Conservation (phyloP, 2,113 vertebrate species). For the Takifugu flavidus region DNA sequence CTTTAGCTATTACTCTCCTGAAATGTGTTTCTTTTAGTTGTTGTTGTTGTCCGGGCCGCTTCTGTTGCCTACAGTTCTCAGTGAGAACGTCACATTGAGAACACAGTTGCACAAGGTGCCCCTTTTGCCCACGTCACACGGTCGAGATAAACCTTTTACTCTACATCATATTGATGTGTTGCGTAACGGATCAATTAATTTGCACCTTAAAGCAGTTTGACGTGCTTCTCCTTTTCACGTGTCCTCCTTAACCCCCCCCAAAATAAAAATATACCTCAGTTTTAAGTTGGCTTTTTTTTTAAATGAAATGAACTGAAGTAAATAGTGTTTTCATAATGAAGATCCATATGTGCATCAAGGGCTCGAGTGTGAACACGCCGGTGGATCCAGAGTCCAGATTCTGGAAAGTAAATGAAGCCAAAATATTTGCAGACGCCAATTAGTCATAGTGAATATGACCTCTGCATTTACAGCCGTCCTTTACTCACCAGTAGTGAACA, state of each 20-base stretch:
- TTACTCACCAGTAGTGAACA: too few species aligned
- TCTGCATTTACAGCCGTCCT: too few species aligned
- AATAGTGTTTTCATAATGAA: too few species aligned
- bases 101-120: constrained; percentile 1
- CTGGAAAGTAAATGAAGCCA: too few species aligned
- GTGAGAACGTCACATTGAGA: constrained; percentile 67
- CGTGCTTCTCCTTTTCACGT: constrained; percentile 6
- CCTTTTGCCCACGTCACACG: background rate
- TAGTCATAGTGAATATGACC: too few species aligned
- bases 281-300: too few species aligned
- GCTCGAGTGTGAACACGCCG: too few species aligned
- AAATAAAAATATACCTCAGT: background rate
- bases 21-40: constrained; percentile 18
- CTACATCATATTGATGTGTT: constrained; percentile 79
- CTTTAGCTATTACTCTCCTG: constrained; percentile 11
- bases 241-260: background rate
- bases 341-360: too few species aligned
- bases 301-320: too few species aligned
- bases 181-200: constrained; percentile 22
- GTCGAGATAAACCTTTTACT: constrained; percentile 11
- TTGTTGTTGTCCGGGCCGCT: constrained; percentile 13
- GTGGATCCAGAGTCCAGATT: too few species aligned
- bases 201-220: constrained; percentile 15
- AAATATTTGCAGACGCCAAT: too few species aligned
- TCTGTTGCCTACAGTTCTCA: constrained; percentile 68